Evolutionary conservation across 2,797 vertebrate species (phyloP).

Genomic region (Lycodopsis pacificus): DNA sequence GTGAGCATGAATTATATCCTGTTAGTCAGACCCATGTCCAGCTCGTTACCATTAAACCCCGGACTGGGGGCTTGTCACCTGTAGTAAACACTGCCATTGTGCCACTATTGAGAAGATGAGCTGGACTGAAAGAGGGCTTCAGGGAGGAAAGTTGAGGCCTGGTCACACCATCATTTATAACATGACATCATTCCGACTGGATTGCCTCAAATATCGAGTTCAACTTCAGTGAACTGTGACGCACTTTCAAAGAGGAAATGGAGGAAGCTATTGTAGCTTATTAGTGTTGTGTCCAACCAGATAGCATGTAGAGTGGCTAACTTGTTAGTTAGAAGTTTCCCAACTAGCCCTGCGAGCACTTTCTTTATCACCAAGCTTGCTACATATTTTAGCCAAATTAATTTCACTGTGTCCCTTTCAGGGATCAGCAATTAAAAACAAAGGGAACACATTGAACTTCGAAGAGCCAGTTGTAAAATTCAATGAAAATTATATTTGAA

Average conservation of each 20-base stretch:
- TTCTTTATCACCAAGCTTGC: neutral
- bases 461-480: neutral
- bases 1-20: constrained; percentile 48
- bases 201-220: accelerated
- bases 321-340: neutral
- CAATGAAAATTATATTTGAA: neutral
- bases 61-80: constrained; percentile 46
- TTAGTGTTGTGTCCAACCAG: too few relatives aligned
- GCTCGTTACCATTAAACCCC: constrained; percentile 52
- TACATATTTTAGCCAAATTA: neutral
- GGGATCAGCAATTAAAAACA: neutral
- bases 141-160: neutral
- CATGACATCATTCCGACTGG: neutral
- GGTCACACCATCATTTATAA: neutral
- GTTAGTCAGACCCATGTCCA: constrained; percentile 42
- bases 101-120: neutral
- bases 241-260: neutral
- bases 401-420: neutral
- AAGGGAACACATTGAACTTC: neutral
- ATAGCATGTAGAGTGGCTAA: neutral
- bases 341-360: neutral
- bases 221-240: too few relatives aligned
- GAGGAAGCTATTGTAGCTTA: neutral
- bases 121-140: neutral
- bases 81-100: constrained; percentile 43